Conservation (phyloP, 2,113 vertebrate genomes). For the Pongo pygmaeus region DNA sequence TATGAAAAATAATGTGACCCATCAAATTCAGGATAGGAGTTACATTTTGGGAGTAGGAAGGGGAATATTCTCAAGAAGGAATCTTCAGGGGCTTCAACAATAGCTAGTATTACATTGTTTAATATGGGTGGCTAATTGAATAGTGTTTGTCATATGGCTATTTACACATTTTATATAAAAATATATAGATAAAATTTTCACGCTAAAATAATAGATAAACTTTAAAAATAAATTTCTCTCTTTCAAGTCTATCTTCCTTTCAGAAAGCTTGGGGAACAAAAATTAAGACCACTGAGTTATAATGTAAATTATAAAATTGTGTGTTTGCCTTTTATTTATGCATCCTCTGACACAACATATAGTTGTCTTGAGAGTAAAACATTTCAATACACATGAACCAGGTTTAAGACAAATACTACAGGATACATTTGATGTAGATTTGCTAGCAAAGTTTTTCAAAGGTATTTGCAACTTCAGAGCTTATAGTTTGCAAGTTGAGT, state of each 20-base stretch:
- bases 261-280: conserved; percentile 5
- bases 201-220: background rate
- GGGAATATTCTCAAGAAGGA: background rate
- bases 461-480: background rate
- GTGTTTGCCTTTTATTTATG: background rate
- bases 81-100: background rate
- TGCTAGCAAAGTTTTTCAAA: background rate
- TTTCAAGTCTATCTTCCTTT: conserved; percentile 9
- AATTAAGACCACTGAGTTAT: background rate
- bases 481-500: background rate
- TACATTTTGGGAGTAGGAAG: background rate
- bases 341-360: background rate
- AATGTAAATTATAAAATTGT: background rate
- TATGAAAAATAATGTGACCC: background rate
- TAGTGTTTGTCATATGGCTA: background rate
- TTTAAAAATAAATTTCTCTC: background rate
- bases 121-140: background rate
- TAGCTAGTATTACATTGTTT: background rate
- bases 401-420: background rate
- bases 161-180: background rate
- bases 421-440: background rate
- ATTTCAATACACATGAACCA: background rate
- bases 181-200: background rate
- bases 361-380: background rate
- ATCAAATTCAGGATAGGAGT: background rate